Evolutionary conservation across 2,888 invertebrate genomes (phyloP).

Genomic region (Crossocerus cetratus): DNA sequence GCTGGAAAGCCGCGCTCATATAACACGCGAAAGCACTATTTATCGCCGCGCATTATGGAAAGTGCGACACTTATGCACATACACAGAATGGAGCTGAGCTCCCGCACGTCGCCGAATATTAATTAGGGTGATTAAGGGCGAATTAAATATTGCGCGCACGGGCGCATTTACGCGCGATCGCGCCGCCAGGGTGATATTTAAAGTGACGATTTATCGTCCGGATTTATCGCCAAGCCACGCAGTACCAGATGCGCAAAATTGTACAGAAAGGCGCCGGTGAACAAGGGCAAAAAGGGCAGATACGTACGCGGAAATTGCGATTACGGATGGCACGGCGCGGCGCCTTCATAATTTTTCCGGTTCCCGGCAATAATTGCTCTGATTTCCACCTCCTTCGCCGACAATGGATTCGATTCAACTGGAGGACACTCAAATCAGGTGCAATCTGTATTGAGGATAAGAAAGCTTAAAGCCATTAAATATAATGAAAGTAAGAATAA

Average conservation of each 20-base stretch:
- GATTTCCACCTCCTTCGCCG: too few relatives aligned
- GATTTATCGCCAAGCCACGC: constrained; percentile 60
- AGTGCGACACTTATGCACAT: constrained; percentile 40
- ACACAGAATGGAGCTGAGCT: not conserved
- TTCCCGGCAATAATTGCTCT: too few relatives aligned
- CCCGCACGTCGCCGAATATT: constrained; percentile 60
- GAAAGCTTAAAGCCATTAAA: too few relatives aligned
- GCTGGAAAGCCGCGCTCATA: constrained; percentile 20
- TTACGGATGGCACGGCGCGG: too few relatives aligned
- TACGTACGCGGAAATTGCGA: too few relatives aligned
- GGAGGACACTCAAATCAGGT: too few relatives aligned
- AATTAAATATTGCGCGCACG: constrained; percentile 65
- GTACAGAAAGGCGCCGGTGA: constrained; percentile 11
- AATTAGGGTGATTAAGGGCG: constrained; percentile 70
- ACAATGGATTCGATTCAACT: too few relatives aligned
- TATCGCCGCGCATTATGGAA: constrained; percentile 65
- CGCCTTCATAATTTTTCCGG: too few relatives aligned
- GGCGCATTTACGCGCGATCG: constrained; percentile 25
- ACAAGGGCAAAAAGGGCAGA: too few relatives aligned
- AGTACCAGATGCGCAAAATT: constrained; percentile 58
- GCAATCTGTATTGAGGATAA: too few relatives aligned
- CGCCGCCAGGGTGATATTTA: constrained; percentile 44
- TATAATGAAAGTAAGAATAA: too few relatives aligned
- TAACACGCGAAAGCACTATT: constrained; percentile 51
- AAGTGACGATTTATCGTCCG: constrained; percentile 61